Evolutionary conservation across 2,797 vertebrate species (phyloP).

Genomic region (Chaetodon trifasciatus): DNA sequence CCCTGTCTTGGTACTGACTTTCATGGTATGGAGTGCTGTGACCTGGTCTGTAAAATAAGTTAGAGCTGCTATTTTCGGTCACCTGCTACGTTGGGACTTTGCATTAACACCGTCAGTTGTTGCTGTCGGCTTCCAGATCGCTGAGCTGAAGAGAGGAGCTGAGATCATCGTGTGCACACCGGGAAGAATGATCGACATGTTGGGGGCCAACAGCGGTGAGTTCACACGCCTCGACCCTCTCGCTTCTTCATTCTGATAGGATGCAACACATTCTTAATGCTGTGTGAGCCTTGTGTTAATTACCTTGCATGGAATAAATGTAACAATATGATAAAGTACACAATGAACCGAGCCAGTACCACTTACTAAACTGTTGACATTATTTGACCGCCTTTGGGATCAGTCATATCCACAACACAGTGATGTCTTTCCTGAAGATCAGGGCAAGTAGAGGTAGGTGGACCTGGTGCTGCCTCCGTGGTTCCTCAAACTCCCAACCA

Average conservation of each 20-base stretch:
- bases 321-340: conserved; percentile 46
- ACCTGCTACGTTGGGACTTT: no score
- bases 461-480: conserved; percentile 66
- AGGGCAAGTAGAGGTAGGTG: conserved; percentile 93
- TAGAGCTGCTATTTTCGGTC: background rate
- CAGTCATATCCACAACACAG: conserved; percentile 90
- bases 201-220: conserved; percentile 99
- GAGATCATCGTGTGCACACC: conserved; percentile 99
- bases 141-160: conserved; percentile 98
- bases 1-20: no score
- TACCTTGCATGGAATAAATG: conserved; percentile 67
- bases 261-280: background rate
- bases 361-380: conserved; percentile 97
- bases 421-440: conserved; percentile 93
- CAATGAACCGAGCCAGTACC: conserved; percentile 62
- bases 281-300: conserved; percentile 27
- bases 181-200: conserved; percentile 99
- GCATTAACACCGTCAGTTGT: background rate
- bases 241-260: background rate
- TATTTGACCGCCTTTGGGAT: conserved; percentile 94
- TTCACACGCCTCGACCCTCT: conserved; percentile 36
- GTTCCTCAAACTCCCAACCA: conserved; percentile 43
- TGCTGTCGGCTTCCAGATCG: conserved; percentile 87
- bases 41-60: background rate
- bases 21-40: no score